Base-by-base conservation (phyloP, 2,888 invertebrate genomes). In the Melanophora roralis region DNA sequence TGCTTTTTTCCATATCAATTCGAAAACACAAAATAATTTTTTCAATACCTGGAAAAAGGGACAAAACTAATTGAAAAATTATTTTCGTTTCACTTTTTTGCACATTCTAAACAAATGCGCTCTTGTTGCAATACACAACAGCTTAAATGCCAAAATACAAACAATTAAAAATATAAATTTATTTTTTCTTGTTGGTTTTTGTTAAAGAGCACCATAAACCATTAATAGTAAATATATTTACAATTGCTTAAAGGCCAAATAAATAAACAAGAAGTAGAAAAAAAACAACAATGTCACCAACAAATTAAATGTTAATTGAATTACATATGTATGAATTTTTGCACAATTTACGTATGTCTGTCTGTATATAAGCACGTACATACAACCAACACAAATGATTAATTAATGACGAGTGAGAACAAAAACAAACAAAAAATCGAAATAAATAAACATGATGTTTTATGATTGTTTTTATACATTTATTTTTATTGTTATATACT, bases 371-470 rank as follows among this genome's bases (percentile, higher is more conserved):
- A 38, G 0, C 27, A 64, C 32, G n/a, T n/a, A n/a, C n/a, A n/a
- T n/a, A n/a, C n/a, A n/a, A 49, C 55, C 68, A 45, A 69, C 55
- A 60, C 51, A 74, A 64, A 73, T 23, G 34, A 62, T 43, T 64
- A 73, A 57, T 55, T 68, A 40, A 59, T 34, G 40, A 71, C 36
- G 23, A 77, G 49, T 19, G 47, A n/a, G n/a, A n/a, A n/a, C n/a
- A n/a, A n/a, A n/a, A 57, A 36, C 14, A 12, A 59, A 68, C 34
- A 40, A 38, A 62, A 38, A 49, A 77, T 16, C 55, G 47, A 62
- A 78, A 67, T 60, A 65, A 77, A 71, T 59, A 78, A 67, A 68
- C 60, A 69, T 77, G 38, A 64, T 40, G 32, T 21, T 71, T 73
- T 68, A 62, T 62, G 57, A 73, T 73, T 73, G 77, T 59, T 73